Evolutionary conservation across 2,888 invertebrate species (phyloP).

Genomic region (Lasioglossum oenotherae): DNA sequence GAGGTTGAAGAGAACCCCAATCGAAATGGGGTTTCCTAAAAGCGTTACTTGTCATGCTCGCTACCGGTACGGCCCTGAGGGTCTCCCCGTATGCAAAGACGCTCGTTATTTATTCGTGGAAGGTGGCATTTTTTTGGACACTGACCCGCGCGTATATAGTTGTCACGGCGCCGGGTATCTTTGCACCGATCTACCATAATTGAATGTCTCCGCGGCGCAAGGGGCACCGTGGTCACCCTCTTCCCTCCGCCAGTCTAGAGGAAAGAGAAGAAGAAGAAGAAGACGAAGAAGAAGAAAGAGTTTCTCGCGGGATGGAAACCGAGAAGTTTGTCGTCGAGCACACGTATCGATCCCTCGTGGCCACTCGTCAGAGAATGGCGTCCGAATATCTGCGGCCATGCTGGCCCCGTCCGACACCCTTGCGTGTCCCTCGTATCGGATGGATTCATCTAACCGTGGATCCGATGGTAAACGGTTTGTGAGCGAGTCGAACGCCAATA

Average conservation of each 20-base stretch:
- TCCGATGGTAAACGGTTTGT: slow-evolving; percentile 44
- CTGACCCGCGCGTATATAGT: slow-evolving; percentile 79
- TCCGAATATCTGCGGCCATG: slow-evolving; percentile 3
- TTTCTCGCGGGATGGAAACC: slow-evolving; percentile 9
- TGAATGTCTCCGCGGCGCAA: slow-evolving; percentile 76
- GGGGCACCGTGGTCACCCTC: slow-evolving; percentile 3
- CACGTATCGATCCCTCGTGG: slow-evolving; percentile 2
- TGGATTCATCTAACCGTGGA: slow-evolving; percentile 33
- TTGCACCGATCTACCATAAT: slow-evolving; percentile 80
- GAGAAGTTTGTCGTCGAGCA: slow-evolving; percentile 9
- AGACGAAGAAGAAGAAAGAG: background rate
- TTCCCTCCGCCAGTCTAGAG: background rate
- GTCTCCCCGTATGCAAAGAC: slow-evolving; percentile 64
- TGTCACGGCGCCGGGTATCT: slow-evolving; percentile 78
- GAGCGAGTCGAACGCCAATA: slow-evolving; percentile 34
- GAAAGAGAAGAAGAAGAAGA: background rate
- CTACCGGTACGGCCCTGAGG: slow-evolving; percentile 62
- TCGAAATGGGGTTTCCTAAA: background rate
- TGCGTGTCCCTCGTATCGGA: slow-evolving; percentile 9
- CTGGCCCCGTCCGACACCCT: background rate
- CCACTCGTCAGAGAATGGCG: slow-evolving; percentile 6
- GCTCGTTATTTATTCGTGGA: slow-evolving; percentile 75
- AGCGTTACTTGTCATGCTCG: background rate
- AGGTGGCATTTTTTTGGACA: slow-evolving; percentile 76
- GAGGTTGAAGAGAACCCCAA: background rate